phyloP scores from a whole-genome alignment of 2,888 invertebrate genomes.

The Drosophila rellima region DNA sequence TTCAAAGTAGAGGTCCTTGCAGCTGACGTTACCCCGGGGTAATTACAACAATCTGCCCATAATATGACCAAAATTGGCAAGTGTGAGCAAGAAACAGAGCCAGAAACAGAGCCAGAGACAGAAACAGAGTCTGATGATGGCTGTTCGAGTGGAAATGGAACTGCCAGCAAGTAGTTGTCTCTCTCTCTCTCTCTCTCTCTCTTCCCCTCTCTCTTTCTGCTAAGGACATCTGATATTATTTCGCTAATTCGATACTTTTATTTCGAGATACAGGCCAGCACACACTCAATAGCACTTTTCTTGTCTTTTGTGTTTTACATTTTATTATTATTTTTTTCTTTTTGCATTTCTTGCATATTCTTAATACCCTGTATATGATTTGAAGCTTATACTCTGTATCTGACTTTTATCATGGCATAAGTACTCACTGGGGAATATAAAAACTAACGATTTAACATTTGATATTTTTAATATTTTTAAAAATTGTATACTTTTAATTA shows the following conservation, averaged over 20 bases:
- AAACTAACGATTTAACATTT: no score
- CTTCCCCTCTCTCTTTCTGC: slow-evolving; percentile 16
- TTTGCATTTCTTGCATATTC: slow-evolving; percentile 63
- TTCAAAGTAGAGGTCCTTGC: slow-evolving; percentile 30
- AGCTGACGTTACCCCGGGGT: slow-evolving; percentile 60
- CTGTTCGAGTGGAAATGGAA: slow-evolving; percentile 74
- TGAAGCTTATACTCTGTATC: no score
- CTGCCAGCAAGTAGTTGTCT: slow-evolving; percentile 49
- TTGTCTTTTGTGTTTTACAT: slow-evolving; percentile 27
- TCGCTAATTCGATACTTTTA: slow-evolving; percentile 84
- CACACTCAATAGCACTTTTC: slow-evolving; percentile 42
- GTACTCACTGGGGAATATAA: no score
- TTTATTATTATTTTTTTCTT: slow-evolving; percentile 27
- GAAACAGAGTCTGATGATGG: slow-evolving; percentile 54
- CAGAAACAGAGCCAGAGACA: slow-evolving; percentile 3
- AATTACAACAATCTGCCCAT: slow-evolving; percentile 59
- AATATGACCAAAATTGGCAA: slow-evolving; percentile 28
- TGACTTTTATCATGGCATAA: no score
- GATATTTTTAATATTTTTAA: no score
- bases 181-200: neutral
- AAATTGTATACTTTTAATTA: no score
- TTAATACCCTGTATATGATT: slow-evolving; percentile 41
- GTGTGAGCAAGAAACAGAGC: slow-evolving; percentile 11
- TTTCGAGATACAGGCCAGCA: slow-evolving; percentile 55
- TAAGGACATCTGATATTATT: slow-evolving; percentile 82